phyloP scores from a whole-genome alignment of 2,888 invertebrate species.

The Synergus laeviventris region DNA sequence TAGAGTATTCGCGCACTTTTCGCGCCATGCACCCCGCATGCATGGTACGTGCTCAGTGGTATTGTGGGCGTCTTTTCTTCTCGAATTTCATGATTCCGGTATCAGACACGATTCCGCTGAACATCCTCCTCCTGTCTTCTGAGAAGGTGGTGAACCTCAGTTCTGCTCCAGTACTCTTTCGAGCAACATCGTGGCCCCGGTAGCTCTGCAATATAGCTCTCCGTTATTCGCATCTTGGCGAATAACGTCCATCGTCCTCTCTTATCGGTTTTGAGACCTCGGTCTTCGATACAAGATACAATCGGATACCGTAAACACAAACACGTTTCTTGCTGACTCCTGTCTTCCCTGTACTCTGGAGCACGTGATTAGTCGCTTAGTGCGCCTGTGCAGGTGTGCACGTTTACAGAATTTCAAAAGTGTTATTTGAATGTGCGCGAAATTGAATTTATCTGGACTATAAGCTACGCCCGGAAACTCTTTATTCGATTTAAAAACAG shows the following conservation, averaged over 20 bases:
- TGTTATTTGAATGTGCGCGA: conserved; percentile 7
- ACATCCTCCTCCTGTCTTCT: conserved; percentile 45
- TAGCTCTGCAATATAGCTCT: conserved; percentile 2
- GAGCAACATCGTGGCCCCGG: conserved; percentile 54
- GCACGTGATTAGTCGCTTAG: conserved; percentile 33
- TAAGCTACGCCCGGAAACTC: neutral
- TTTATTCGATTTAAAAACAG: neutral
- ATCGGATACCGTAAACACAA: conserved; percentile 41
- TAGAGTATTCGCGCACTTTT: conserved; percentile 39
- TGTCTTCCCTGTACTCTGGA: conserved; percentile 11
- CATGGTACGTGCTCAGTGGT: conserved; percentile 39
- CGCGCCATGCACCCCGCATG: conserved; percentile 15
- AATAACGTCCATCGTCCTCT: conserved; percentile 32
- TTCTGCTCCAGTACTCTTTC: conserved; percentile 58
- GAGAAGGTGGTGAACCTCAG: conserved; percentile 52
- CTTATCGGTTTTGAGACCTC: neutral
- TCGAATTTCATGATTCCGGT: conserved; percentile 52
- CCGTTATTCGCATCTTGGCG: conserved; percentile 40
- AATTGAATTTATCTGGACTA: neutral
- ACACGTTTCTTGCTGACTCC: conserved; percentile 27
- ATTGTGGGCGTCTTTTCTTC: conserved; percentile 46
- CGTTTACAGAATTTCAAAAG: neutral
- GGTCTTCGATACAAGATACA: conserved; percentile 28
- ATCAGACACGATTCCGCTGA: conserved; percentile 47
- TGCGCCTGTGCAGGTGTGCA: conserved; percentile 1